Base-by-base conservation (phyloP, 2,113 vertebrate species). In the Oreotrochilus melanogaster region DNA sequence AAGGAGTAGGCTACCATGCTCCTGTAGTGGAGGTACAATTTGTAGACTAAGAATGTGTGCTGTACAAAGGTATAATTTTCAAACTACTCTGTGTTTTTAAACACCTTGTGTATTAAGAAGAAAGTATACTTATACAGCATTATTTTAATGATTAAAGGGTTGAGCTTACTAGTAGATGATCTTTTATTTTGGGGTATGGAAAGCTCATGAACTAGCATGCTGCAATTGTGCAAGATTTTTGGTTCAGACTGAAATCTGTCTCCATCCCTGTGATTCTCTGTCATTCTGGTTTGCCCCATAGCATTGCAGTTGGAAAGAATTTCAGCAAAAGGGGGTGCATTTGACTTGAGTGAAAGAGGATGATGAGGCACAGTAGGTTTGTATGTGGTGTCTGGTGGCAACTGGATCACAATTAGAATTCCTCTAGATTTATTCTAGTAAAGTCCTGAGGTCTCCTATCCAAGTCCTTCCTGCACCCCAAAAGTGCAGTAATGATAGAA, bases 371-470 rank as follows among this genome's bases (percentile, higher is more conserved):
- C 31, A 13, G 25, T 70, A 42, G 56, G 10, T 60, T 33, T 78
- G 33, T 33, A 8, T 31, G 1, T 2, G 1, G 28, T 17, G 15
- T 18, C 21, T 23, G 2, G 11, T 56, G 57, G 53, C 2, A 2
- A 47, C 18, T 6, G 9, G 22, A 31, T 37, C 56, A 24, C 37
- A 45, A 33, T n/a, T 22, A 47, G 43, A 51, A 56, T 35, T 57
- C 28, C n/a, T 73, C 22, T 45, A 4, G 35, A 39, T 12, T 48
- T 80, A 23, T 5, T 18, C 8, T 6, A 33, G 28, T 9, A 1
- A 45, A 42, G n/a, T 28, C 22, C 21, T 42, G 39, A 37, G 18
- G 6, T 45, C n/a, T 45, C 25, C 35, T 15, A 1, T 30, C 15
- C 11, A 58, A 73, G 21, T 15, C 16, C 13, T 45, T 56, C 18